Evolutionary conservation across 2,888 invertebrate genomes (phyloP).

Genomic region (Julus scanicus): DNA sequence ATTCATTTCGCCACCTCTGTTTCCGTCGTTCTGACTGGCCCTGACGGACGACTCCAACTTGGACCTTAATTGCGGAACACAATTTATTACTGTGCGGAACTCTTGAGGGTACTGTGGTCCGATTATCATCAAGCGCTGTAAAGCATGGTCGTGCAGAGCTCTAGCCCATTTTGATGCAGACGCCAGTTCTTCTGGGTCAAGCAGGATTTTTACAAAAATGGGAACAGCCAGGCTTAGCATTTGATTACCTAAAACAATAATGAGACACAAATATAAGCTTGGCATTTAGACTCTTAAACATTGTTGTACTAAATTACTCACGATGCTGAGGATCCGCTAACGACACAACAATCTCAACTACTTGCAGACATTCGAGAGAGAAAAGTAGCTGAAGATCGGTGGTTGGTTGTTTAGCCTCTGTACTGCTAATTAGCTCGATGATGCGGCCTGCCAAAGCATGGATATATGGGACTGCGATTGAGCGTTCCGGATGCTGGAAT

Average conservation of each 20-base stretch:
- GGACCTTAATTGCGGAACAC: conserved; percentile 80
- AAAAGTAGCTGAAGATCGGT: conserved; percentile 78
- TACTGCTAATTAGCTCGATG: conserved; percentile 78
- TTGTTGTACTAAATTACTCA: conserved; percentile 64
- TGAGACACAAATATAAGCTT: neutral
- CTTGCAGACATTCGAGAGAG: conserved; percentile 77
- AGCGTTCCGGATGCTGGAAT: conserved; percentile 77
- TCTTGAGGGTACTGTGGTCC: conserved; percentile 95
- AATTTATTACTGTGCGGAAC: conserved; percentile 89
- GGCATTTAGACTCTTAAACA: neutral
- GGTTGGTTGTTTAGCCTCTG: conserved; percentile 72
- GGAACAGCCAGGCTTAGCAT: conserved; percentile 81
- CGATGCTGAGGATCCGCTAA: conserved; percentile 81
- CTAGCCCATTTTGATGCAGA: conserved; percentile 66
- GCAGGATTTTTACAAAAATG: conserved; percentile 31
- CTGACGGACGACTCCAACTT: conserved; percentile 88
- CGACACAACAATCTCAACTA: conserved; percentile 79
- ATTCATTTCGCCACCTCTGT: conserved; percentile 57
- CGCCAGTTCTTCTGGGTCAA: neutral
- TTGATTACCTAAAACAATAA: conserved; percentile 77
- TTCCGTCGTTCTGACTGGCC: conserved; percentile 71
- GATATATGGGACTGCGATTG: conserved; percentile 81
- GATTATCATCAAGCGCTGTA: conserved; percentile 89
- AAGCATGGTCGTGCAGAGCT: conserved; percentile 85
- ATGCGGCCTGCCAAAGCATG: conserved; percentile 82